These are phyloP conservation scores for Aurelia coerulea DNA, from an alignment of 30 jellyfish, hydroid and myxozoan species.

Conservation along the genomic window DNA sequence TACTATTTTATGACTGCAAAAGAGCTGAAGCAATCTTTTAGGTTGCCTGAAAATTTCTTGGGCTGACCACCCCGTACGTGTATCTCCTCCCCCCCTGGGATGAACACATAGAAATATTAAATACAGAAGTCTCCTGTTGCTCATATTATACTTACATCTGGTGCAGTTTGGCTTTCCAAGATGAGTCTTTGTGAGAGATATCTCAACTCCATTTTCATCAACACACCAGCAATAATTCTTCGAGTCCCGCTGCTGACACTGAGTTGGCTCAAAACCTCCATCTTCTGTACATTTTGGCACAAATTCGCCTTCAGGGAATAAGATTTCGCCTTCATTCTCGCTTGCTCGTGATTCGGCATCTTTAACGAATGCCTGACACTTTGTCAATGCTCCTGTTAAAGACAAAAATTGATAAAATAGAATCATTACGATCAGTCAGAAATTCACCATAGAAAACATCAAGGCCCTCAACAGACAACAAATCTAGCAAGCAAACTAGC, in stretches of 20 bases:
- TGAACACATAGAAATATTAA: no score
- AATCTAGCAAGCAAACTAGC: no score
- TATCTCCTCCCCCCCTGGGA: no score
- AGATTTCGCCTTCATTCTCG: background rate
- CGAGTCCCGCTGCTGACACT: slow-evolving; percentile 61
- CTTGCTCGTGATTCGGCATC: slow-evolving; percentile 5
- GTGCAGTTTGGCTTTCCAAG: slow-evolving; percentile 55
- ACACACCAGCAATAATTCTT: slow-evolving; percentile 82
- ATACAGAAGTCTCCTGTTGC: no score
- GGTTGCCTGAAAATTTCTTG: no score
- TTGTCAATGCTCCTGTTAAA: slow-evolving; percentile 12
- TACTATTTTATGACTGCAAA: no score
- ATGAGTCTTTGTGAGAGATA: slow-evolving; percentile 19
- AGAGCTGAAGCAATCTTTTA: no score
- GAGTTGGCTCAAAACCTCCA: slow-evolving; percentile 61
- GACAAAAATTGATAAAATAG: background rate
- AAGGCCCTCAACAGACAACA: no score
- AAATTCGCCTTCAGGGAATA: slow-evolving; percentile 47
- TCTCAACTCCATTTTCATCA: slow-evolving; percentile 53
- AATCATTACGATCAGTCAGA: no score
- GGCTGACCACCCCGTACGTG: no score
- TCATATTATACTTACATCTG: slow-evolving; percentile 21
- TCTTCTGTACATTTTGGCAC: slow-evolving; percentile 53
- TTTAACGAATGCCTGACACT: slow-evolving; percentile 20
- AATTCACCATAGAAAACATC: no score